Conservation (phyloP, 2,888 invertebrate genomes). For the Lymantria monacha region DNA sequence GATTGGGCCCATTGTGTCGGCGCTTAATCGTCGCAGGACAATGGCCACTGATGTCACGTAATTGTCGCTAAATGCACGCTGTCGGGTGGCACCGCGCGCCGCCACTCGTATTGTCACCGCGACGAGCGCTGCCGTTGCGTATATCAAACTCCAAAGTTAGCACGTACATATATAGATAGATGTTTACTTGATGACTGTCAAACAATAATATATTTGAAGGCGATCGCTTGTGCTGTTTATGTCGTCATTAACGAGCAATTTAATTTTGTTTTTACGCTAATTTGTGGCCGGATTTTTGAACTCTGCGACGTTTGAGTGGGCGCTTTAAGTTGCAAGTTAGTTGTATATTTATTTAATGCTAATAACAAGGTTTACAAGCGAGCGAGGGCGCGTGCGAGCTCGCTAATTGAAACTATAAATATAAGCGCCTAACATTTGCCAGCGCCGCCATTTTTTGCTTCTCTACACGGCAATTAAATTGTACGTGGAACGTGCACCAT, state of each 20-base stretch:
- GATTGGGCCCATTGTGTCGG: conserved; percentile 71
- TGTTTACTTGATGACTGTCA: conserved; percentile 66
- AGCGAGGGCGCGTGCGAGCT: conserved; percentile 54
- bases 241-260: conserved; percentile 63
- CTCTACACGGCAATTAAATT: too few relatives aligned
- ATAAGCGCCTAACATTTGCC: conserved; percentile 61
- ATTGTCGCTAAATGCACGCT: conserved; percentile 74
- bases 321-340: conserved; percentile 35
- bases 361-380: conserved; percentile 42
- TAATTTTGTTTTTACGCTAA: conserved; percentile 57
- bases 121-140: conserved; percentile 31
- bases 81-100: conserved; percentile 43
- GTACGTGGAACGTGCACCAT: too few relatives aligned
- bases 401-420: conserved; percentile 79
- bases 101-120: conserved; percentile 53
- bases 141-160: conserved; percentile 53
- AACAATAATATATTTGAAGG: conserved; percentile 63
- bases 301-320: conserved; percentile 20
- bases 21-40: conserved; percentile 71
- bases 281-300: conserved; percentile 44
- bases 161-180: conserved; percentile 53
- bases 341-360: conserved; percentile 43
- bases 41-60: conserved; percentile 72
- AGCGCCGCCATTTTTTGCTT: conserved; percentile 48
- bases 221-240: conserved; percentile 54